phyloP scores from a whole-genome alignment of 2,797 vertebrate genomes.

The Cyprinella venusta region DNA sequence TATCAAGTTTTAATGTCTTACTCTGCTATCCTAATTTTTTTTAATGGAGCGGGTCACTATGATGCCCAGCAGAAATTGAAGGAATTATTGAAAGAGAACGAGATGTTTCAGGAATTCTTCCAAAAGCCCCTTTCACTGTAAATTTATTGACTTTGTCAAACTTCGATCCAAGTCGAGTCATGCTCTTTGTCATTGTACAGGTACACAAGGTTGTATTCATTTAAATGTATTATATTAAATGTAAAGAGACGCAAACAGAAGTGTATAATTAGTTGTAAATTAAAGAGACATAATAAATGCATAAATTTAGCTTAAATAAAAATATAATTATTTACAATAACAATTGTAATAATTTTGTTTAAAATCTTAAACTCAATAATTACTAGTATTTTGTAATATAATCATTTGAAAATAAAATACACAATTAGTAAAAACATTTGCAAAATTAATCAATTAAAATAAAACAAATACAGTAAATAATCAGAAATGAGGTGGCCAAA shows the following conservation, averaged over 20 bases:
- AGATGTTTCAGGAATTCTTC: conserved; percentile 8
- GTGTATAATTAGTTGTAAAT: background rate
- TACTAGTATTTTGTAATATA: background rate
- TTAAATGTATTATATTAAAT: background rate
- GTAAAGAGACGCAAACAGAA: background rate
- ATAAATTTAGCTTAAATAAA: background rate
- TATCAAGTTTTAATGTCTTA: conserved; percentile 45
- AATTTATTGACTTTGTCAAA: background rate
- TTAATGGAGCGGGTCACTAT: background rate
- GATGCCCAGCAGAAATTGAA: background rate
- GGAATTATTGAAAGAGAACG: conserved; percentile 8
- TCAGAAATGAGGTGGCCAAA: background rate
- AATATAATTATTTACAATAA: background rate
- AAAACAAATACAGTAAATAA: background rate
- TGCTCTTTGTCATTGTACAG: background rate
- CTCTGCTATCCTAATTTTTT: conserved; percentile 13
- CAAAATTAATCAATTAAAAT: background rate
- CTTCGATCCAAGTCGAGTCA: background rate
- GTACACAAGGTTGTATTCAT: background rate
- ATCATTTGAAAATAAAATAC: background rate
- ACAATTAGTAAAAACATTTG: background rate
- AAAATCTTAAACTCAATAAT: no score
- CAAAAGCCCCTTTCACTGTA: background rate
- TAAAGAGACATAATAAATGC: background rate
- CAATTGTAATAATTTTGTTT: background rate